Evolutionary conservation across 2,888 invertebrate genomes (phyloP).

Genomic region (Apotomis turbidana): DNA sequence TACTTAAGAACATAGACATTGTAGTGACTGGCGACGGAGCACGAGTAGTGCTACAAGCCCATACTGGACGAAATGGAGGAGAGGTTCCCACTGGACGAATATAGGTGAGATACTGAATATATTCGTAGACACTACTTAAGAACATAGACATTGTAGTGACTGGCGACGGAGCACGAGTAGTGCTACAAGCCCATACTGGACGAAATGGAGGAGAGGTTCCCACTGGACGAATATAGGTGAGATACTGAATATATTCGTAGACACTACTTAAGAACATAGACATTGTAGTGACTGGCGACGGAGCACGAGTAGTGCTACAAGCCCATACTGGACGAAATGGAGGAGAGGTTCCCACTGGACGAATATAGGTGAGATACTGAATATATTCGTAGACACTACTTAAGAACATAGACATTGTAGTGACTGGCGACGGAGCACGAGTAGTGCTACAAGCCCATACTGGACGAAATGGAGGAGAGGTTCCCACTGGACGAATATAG

Average conservation of each 20-base stretch:
- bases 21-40: constrained; percentile 88
- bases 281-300: constrained; percentile 61
- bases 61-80: constrained; percentile 92
- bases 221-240: constrained; percentile 84
- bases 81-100: no score
- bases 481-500: constrained; percentile 86
- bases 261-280: no score
- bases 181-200: constrained; percentile 96
- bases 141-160: not conserved
- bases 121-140: no score
- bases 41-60: constrained; percentile 94
- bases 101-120: constrained; percentile 63
- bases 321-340: constrained; percentile 94
- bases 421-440: constrained; percentile 87
- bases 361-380: constrained; percentile 73
- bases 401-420: not conserved
- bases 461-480: constrained; percentile 90
- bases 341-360: constrained; percentile 87
- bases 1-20: not conserved
- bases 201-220: constrained; percentile 90
- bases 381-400: no score
- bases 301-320: constrained; percentile 95
- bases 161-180: constrained; percentile 89
- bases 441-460: constrained; percentile 95
- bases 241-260: constrained; percentile 25